A percentile compares a stretch with the other conserved stretches of the same genome.
phyloP scores from a whole-genome alignment of 2,888 invertebrate species.

The Ctenicera cuprea region DNA sequence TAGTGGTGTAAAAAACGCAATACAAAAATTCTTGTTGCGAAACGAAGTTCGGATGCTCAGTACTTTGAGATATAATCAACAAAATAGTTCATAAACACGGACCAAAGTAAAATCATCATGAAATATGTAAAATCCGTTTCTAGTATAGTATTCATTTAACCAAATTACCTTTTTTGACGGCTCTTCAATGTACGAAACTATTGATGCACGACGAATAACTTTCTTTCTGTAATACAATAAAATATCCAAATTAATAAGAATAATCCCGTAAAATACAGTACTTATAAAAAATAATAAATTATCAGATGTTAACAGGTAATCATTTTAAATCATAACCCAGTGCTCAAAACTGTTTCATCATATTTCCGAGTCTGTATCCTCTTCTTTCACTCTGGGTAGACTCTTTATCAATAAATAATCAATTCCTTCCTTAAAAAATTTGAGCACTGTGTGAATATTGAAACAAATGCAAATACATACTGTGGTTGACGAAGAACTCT shows the following conservation, averaged over 20 bases:
- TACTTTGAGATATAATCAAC: constrained; percentile 35
- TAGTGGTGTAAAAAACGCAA: not conserved
- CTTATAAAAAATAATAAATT: constrained; percentile 23
- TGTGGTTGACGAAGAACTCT: constrained; percentile 91
- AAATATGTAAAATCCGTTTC: not conserved
- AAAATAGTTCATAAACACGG: constrained; percentile 41
- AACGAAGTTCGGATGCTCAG: not conserved
- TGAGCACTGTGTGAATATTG: too few relatives aligned
- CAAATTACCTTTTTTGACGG: constrained; percentile 82
- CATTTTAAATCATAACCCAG: constrained; percentile 71
- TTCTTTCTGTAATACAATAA: constrained; percentile 78
- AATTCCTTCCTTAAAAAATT: too few relatives aligned
- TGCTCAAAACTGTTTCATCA: constrained; percentile 69
- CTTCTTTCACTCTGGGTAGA: too few relatives aligned
- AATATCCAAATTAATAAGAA: not conserved
- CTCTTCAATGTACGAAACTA: constrained; percentile 97
- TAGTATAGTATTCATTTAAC: too few relatives aligned
- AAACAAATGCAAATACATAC: constrained; percentile 73
- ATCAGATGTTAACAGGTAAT: constrained; percentile 68
- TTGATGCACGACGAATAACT: constrained; percentile 83
- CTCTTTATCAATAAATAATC: too few relatives aligned
- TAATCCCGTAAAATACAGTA: not conserved
- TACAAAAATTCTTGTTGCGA: constrained; percentile 8
- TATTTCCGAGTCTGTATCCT: constrained; percentile 18
- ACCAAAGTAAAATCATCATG: constrained; percentile 45